Base-by-base conservation (phyloP, 2,888 invertebrate species). In the Harpalus rubripes region DNA sequence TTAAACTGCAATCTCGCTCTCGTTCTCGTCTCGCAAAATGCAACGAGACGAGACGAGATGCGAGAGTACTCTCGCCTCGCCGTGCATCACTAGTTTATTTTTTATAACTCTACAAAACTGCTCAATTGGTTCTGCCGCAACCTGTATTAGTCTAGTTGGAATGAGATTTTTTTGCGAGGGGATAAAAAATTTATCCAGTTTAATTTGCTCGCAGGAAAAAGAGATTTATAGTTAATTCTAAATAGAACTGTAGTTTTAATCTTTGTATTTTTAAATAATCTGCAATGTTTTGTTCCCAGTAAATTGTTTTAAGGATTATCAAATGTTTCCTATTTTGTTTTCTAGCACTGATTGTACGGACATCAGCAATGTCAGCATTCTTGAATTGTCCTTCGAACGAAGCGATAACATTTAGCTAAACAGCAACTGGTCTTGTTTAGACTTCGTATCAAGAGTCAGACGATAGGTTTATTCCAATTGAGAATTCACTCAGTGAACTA, bases 241-340 rank as follows among this genome's bases (percentile, higher is more conserved):
- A 58, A 78, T 78, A 78, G 56, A 78, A 78, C 78, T 78, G 18
- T 56, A 52, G 78, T 78, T 78, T 56, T 44, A 78, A 78, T 78
- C 78, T 44, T n/a, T 32, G 12, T 22, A 65, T 65, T 32, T 32
- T 32, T 32, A 32, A 32, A 32, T 32, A 32, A 32, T 32, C 32
- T 32, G 32, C 32, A 32, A 22, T 22, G 22, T 22, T 32, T 32
- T 32, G 2, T 32, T 32, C 5, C 5, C 32, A 32, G 32, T 32
- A 32, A 32, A 32, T 32, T 32, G 32, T 32, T 32, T 32, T 32
- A 32, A 32, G 32, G 32, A 32, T 32, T 32, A 32, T 32, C 8
- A 61, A 7, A 1, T 61, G 61, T 61, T 61, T 12, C 15, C 61
- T 18, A 22, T 15, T 18, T 61, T 10, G 22, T 61, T 61, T 16